These are phyloP conservation scores for Aphis gossypii DNA, from an alignment of 1,140 invertebrate species.

Conservation along the genomic window DNA sequence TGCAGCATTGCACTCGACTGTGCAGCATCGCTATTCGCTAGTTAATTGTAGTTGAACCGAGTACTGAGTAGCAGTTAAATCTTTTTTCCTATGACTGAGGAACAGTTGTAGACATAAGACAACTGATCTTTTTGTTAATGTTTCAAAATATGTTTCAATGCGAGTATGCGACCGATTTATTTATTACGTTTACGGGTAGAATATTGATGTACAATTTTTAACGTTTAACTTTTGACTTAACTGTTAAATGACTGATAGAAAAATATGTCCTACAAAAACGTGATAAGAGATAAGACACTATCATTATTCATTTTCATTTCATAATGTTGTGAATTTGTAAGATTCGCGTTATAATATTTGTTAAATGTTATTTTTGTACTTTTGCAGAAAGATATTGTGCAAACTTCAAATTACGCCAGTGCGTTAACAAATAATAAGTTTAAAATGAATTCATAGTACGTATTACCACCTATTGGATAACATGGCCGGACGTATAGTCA, in stretches of 20 bases:
- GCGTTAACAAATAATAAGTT: background rate
- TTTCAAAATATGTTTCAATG: too few relatives aligned
- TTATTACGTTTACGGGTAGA: too few relatives aligned
- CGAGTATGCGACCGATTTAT: too few relatives aligned
- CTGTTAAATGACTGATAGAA: background rate
- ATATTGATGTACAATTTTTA: background rate
- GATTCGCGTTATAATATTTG: background rate
- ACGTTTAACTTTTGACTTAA: background rate
- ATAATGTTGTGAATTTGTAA: background rate
- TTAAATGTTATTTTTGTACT: background rate
- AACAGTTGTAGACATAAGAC: too few relatives aligned
- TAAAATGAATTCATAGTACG: slow-evolving; percentile 1
- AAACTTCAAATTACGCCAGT: background rate
- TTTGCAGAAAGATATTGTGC: background rate
- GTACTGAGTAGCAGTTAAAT: too few relatives aligned
- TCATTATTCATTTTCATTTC: background rate
- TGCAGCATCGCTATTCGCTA: too few relatives aligned
- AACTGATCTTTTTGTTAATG: too few relatives aligned
- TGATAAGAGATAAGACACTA: background rate
- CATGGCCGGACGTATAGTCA: slow-evolving; percentile 50
- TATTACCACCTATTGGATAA: background rate
- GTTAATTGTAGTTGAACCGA: too few relatives aligned
- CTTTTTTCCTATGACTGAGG: too few relatives aligned
- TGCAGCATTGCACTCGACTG: too few relatives aligned
- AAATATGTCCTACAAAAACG: background rate